A percentile compares a stretch with the other conserved stretches of the same genome.
These are phyloP conservation scores for Drosophila longiperda DNA, from an alignment of 2,888 invertebrate species.

Conservation along the genomic window DNA sequence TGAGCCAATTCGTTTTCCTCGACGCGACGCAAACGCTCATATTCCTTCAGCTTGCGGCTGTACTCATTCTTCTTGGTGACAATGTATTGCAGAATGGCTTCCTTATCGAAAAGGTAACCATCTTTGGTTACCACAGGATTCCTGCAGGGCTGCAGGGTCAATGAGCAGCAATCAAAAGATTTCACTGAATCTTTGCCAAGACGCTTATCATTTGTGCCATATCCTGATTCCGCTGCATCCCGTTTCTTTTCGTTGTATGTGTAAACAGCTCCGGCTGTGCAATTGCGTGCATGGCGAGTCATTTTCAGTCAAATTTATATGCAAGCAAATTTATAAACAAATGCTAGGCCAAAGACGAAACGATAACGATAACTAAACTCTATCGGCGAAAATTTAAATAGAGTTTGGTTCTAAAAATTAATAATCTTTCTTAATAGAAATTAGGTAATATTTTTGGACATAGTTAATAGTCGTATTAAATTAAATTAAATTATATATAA, in stretches of 20 bases:
- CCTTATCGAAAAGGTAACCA: constrained; percentile 98
- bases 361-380: constrained; percentile 1
- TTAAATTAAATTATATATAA: background rate
- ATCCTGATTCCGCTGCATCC: constrained; percentile 97
- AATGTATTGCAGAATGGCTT: constrained; percentile 97
- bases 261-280: constrained; percentile 99
- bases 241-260: constrained; percentile 99
- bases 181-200: constrained; percentile 91
- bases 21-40: constrained; percentile 93
- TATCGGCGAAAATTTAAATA: background rate
- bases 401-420: background rate
- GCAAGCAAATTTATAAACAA: constrained; percentile 28
- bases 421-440: background rate
- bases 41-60: constrained; percentile 95
- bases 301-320: constrained; percentile 85
- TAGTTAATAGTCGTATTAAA: background rate
- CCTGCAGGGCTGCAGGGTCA: constrained; percentile 98
- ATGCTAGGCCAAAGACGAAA: background rate
- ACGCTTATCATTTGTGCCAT: constrained; percentile 90
- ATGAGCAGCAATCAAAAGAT: constrained; percentile 98
- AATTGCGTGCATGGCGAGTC: constrained; percentile 99
- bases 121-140: constrained; percentile 96
- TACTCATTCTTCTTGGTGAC: constrained; percentile 97
- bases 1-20: constrained; percentile 90
- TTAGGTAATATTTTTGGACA: background rate